Percentiles rank a stretch among this genome's conserved stretches.
These are phyloP conservation scores for Enoplosus armatus DNA, from an alignment of 2,797 vertebrate genomes.

Conservation along the genomic window DNA sequence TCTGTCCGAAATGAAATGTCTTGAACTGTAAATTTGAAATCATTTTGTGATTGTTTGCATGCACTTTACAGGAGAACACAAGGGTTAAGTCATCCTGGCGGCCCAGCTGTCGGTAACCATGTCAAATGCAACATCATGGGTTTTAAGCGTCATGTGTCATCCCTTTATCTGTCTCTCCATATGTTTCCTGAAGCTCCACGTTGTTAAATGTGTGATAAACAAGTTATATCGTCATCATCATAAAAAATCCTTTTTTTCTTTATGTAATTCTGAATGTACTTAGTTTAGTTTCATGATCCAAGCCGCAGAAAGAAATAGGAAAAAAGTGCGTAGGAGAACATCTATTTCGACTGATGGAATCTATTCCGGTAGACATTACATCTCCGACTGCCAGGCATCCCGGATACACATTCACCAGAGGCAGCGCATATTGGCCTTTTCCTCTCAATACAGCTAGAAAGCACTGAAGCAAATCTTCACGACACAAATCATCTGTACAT, in stretches of 20 bases:
- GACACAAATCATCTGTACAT: conserved; percentile 62
- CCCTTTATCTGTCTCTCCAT: neutral
- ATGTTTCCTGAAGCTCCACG: neutral
- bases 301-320: neutral
- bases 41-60: conserved; percentile 14
- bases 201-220: neutral
- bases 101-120: neutral
- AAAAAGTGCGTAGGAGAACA: neutral
- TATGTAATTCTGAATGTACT: neutral
- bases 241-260: neutral
- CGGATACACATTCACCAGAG: conserved; percentile 38
- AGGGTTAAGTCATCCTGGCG: neutral
- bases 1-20: neutral
- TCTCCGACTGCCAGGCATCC: conserved; percentile 17
- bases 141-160: conserved; percentile 9
- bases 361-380: conserved; percentile 32
- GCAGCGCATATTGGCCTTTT: conserved; percentile 35
- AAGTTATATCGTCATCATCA: neutral
- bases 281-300: conserved; percentile 8
- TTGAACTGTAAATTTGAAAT: neutral
- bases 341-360: conserved; percentile 19
- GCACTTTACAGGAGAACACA: conserved; percentile 5
- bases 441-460: conserved; percentile 47
- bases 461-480: conserved; percentile 61
- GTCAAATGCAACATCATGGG: neutral